Base-by-base conservation (phyloP, 2,888 invertebrate genomes). In the Cylloceria caligata region DNA sequence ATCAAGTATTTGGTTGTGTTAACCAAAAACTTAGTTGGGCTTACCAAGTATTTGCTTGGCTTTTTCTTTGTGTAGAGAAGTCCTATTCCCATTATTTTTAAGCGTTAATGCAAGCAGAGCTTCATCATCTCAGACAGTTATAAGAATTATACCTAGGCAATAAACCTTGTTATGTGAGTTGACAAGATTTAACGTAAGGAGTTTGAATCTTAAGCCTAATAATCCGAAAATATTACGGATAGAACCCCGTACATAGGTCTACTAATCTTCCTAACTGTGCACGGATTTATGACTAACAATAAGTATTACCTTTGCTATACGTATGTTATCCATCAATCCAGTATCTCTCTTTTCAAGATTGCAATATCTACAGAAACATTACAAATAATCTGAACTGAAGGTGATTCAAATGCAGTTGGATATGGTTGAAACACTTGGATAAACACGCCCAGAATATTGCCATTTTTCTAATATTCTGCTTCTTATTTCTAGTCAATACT, bases 401-500 rank as follows among this genome's bases (percentile, higher is more conserved):
- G 55, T 55, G 55, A 55, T 55, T 30, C 55, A 30, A 55, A 55
- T 30, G 13, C 42, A 9, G 11, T 42, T 42, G 42, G 42, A 42
- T 42, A 30, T 30, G 55, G 27, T 55, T 55, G 55, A 30, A 55
- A 55, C 27, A 30, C n/a, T 55, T 55, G 55, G 55, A 30, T 27
- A n/a, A 27, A 30, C 55, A n/a, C 55, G 55, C 4, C 30, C 55
- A n/a, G 55, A 30, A 55, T 55, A 55, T 55, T 30, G 55, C 55
- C 55, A 55, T 55, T 55, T 5, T 30, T 55, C 55, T 55, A n/a
- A 30, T n/a, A 55, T 60, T 60, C 16, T 34, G 34, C 30, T 76
- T 2, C 19, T 75, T 11, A 55, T 80, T 39, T 67, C 68, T 62
- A 65, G 57, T 60, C 57, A 60, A 60, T 69, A 79, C 24, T 71